Base-by-base conservation (phyloP, 2,888 invertebrate species). In the Lithosia quadra region DNA sequence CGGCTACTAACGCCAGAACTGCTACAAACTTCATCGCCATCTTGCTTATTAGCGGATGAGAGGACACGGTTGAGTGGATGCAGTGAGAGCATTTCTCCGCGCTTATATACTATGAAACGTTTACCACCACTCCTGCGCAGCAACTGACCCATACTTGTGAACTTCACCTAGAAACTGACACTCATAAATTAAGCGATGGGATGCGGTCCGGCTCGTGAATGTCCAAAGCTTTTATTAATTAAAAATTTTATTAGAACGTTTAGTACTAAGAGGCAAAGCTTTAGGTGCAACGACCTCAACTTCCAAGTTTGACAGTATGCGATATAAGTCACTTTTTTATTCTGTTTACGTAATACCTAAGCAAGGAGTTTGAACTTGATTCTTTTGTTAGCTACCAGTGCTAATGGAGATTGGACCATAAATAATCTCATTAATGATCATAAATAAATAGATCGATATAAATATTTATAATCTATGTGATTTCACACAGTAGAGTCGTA, bases 61-160 rank as follows among this genome's bases (percentile, higher is more conserved):
- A 86, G 87, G 86, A 88, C 83, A 82, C 87, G 80, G 86, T 71
- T 87, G 88, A 93, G 86, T 94, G 93, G 90, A 92, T 94, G 89
- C 82, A 86, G 94, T 88, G 94, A 94, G 90, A 94, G 94, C 91
- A 93, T 94, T 94, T 94, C 94, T 92, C 92, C 88, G 85, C 83
- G 90, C 84, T 92, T 94, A 88, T 93, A 94, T 94, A 94, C 87
- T 74, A 74, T 77, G 76, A 74, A 65, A 58, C 69, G 68, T 24
- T 69, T 79, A 70, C 86, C 90, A 88, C 90, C 90, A 84, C 89
- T 86, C 85, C 86, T 63, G 74, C 81, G 73, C 74, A 73, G 75
- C 83, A 84, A 75, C 83, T 88, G 90, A 88, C 89, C 91, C 88
- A 88, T 87, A 87, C 84, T 83, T 81, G 76, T 90, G 90, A 93